These are phyloP conservation scores for Protomyctophum bolini DNA, from an alignment of 2,113 vertebrate genomes.

Conservation along the genomic window DNA sequence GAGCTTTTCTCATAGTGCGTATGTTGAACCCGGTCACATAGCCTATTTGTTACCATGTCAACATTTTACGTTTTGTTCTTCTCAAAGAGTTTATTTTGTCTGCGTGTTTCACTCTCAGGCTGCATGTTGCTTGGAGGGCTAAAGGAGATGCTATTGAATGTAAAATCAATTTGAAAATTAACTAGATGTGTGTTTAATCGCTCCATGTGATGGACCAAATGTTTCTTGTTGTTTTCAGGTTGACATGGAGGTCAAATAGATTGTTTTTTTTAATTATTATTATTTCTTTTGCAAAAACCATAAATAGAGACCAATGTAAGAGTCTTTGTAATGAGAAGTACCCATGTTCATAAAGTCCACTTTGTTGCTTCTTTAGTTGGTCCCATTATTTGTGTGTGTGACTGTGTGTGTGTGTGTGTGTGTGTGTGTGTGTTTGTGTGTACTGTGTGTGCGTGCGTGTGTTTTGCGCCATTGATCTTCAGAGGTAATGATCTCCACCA, in stretches of 20 bases:
- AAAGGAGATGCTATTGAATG: slow-evolving; percentile 80
- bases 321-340: slow-evolving; percentile 69
- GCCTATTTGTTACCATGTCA: slow-evolving; percentile 42
- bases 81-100: slow-evolving; percentile 9
- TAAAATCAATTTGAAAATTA: slow-evolving; percentile 71
- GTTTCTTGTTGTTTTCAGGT: slow-evolving; percentile 41
- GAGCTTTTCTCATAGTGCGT: slow-evolving; percentile 31
- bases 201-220: slow-evolving; percentile 76
- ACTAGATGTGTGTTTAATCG: slow-evolving; percentile 52
- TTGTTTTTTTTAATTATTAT: slow-evolving; percentile 24
- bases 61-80: slow-evolving; percentile 2
- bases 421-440: background rate
- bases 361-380: slow-evolving; percentile 66
- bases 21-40: slow-evolving; percentile 37
- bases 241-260: slow-evolving; percentile 39
- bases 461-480: background rate
- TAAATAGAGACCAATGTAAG: slow-evolving; percentile 58
- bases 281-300: slow-evolving; percentile 47
- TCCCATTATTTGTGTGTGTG: slow-evolving; percentile 21
- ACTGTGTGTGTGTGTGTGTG: background rate
- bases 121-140: slow-evolving; percentile 80
- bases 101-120: slow-evolving; percentile 69
- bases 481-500: background rate
- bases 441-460: too few relatives aligned
- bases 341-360: slow-evolving; percentile 73